A percentile compares a stretch with the other conserved stretches of the same genome.
Evolutionary conservation across 2,797 vertebrate species (phyloP).

Genomic region (Antrozous pallidus): DNA sequence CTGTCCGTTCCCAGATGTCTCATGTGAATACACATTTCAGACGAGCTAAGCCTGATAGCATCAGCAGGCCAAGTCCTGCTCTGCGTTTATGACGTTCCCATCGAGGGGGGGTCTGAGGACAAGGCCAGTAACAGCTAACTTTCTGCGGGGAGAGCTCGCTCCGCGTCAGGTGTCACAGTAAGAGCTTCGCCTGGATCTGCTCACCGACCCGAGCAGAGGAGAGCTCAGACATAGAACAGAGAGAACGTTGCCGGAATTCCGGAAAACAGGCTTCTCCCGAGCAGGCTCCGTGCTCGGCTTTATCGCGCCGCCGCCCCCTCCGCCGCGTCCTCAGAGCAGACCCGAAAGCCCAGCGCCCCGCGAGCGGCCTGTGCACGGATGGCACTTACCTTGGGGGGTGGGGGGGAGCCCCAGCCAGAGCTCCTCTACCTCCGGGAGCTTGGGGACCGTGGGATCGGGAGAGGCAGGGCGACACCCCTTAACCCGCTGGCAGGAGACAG

Average conservation of each 20-base stretch:
- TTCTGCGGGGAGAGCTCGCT: neutral
- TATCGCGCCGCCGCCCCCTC: fast-evolving
- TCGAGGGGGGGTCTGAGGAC: neutral
- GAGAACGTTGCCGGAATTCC: neutral
- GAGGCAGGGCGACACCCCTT: slow-evolving; percentile 85
- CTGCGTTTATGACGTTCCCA: neutral
- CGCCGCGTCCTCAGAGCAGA: fast-evolving
- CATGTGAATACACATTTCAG: neutral
- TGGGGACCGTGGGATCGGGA: slow-evolving; percentile 61
- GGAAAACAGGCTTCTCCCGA: neutral
- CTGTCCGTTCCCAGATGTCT: neutral
- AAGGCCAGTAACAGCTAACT: neutral
- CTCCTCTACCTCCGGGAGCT: slow-evolving; percentile 87
- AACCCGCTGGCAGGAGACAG: slow-evolving; percentile 77
- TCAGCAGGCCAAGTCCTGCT: neutral
- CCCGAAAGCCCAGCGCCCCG: neutral
- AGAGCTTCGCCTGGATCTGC: neutral
- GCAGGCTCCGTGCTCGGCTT: neutral
- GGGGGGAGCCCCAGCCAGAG: slow-evolving; percentile 82
- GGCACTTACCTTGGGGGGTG: slow-evolving; percentile 86
- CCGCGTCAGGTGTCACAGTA: neutral
- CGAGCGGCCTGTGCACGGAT: neutral
- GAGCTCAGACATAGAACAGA: neutral
- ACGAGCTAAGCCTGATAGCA: neutral
- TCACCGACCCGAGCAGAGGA: neutral